phyloP scores from a whole-genome alignment of 2,113 vertebrate genomes.

The Etia nguti region DNA sequence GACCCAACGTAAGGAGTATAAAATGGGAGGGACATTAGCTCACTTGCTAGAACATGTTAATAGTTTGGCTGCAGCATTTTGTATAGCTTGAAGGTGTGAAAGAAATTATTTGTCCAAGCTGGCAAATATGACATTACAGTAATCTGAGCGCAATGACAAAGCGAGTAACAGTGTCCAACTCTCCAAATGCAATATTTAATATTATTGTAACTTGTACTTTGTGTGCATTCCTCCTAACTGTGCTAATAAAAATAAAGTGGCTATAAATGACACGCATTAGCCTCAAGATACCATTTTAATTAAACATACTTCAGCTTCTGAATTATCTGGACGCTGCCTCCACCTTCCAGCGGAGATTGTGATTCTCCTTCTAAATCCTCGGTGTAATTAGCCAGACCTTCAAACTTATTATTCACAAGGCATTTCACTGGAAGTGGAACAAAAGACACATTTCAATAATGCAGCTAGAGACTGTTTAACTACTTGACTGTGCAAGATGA shows the following conservation, averaged over 20 bases:
- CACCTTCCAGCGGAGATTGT: not conserved
- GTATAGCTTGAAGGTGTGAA: too few relatives aligned
- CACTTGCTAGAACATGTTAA: too few relatives aligned
- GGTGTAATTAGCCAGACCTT: not conserved
- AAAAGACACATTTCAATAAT: constrained; percentile 34
- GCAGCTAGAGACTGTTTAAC: constrained; percentile 18
- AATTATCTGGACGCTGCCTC: not conserved
- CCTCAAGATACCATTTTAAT: not conserved
- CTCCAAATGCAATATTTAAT: not conserved
- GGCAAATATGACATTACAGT: not conserved
- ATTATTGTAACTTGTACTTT: not conserved
- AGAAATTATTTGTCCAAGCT: too few relatives aligned
- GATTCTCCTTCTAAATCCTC: not conserved
- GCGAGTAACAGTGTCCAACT: not conserved
- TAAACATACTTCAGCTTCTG: not conserved
- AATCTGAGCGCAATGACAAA: not conserved
- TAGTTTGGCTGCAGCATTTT: too few relatives aligned
- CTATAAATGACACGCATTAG: not conserved
- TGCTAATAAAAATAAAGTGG: not conserved
- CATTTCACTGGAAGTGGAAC: not conserved
- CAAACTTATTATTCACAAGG: not conserved
- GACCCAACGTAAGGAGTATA: too few relatives aligned
- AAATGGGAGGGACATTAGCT: too few relatives aligned
- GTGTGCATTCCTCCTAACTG: not conserved
- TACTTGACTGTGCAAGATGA: constrained; percentile 18